Evolutionary conservation across 2,888 invertebrate genomes (phyloP), one percentile per base, ranked within the genome.

Genomic region (Panzeria rudis): DNA sequence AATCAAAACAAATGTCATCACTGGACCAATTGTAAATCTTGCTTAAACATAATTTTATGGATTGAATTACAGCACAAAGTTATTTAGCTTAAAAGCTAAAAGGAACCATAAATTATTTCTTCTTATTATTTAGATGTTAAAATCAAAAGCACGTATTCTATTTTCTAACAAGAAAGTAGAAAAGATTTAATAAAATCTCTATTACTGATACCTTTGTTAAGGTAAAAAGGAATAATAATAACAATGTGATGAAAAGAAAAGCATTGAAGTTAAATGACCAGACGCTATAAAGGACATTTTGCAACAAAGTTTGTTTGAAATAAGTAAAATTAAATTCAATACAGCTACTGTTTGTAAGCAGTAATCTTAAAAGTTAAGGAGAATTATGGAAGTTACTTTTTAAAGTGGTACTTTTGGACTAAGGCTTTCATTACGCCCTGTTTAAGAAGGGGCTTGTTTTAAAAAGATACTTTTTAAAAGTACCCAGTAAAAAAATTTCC

Each of bases 1-100:
- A 82, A 85, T 85, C 81, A 82, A 73, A 78, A 69, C 61, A 64
- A 85, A 81, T 85, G 84, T 78, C 81, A 81, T 85, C 84, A 78
- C 54, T 69, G 17, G 78, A 75, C 78, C 82, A 68, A 75, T 79
- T 78, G 69, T 66, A 61, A 75, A 75, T 82, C 75, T 72, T 72
- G 35, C 38, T 71, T 44, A 77, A 75, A 56, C 62, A 59, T 69
- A 69, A 61, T 50, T 78, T 61, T 50, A 61, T 69, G 25, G 69
- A 50, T 38, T 11, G 17, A 69, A 56, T 56, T 76, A 15, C 8
- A 41, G 20, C 20, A 35, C n/a, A 61, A 61, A 64, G 35, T 66
- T 13, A 0, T 52, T 15, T 7, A 25, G 29, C 38, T 62, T 25
- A 29, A 71, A 71, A 68, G 50, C 44, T 44, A 25, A 61, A 50